Percentiles rank a stretch among this genome's conserved stretches.
phyloP scores from a whole-genome alignment of 2,113 vertebrate genomes.

The Aegotheles bennettii region DNA sequence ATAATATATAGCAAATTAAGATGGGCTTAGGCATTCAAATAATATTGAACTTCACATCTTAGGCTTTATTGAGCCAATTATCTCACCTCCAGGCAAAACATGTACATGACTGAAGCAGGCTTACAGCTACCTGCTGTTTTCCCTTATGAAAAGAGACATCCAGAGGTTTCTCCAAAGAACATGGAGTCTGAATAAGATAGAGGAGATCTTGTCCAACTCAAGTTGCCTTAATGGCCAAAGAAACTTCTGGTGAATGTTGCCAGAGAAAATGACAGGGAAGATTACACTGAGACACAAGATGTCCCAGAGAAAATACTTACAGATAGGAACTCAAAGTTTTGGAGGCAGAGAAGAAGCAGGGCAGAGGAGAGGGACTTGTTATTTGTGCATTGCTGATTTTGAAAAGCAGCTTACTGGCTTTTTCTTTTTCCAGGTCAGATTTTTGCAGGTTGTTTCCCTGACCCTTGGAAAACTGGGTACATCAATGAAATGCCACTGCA shows the following conservation, averaged over 20 bases:
- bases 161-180: neutral
- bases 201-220: neutral
- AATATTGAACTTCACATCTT: neutral
- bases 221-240: neutral
- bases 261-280: neutral
- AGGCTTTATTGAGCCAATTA: neutral
- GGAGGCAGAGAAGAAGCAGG: neutral
- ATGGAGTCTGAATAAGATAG: neutral
- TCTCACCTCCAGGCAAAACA: neutral
- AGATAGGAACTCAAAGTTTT: neutral
- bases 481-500: conserved; percentile 21
- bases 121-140: neutral
- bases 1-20: neutral
- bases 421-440: neutral
- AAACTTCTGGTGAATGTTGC: neutral
- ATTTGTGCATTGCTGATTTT: neutral
- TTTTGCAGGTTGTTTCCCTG: conserved; percentile 26
- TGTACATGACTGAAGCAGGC: neutral
- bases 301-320: neutral
- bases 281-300: neutral
- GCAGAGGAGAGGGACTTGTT: neutral
- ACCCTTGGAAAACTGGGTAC: neutral
- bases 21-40: neutral
- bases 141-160: neutral
- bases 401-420: neutral